These are phyloP conservation scores for Chlorops oryzae DNA, from an alignment of 1,140 invertebrate genomes.

Conservation along the genomic window DNA sequence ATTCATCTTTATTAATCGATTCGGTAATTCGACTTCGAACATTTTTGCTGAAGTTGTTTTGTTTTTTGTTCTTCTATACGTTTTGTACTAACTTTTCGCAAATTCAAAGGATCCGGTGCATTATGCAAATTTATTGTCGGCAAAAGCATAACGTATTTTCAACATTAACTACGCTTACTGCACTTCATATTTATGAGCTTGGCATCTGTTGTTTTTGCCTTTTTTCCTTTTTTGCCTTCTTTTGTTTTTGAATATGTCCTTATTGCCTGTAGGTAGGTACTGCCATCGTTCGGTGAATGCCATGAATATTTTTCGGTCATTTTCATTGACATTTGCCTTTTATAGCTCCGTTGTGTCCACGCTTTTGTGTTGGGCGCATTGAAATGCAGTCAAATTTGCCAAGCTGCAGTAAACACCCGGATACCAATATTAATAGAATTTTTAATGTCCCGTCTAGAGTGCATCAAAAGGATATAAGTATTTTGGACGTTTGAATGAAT, in stretches of 20 bases:
- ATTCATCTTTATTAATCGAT: not conserved
- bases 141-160: not conserved
- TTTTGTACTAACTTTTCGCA: too few relatives aligned
- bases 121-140: conserved; percentile 46
- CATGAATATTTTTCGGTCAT: not conserved
- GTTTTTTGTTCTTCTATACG: not conserved
- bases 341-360: conserved; percentile 31
- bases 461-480: too few relatives aligned
- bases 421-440: too few relatives aligned
- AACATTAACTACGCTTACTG: not conserved
- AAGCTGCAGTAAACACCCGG: not conserved
- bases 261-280: conserved; percentile 19
- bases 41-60: not conserved
- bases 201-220: not conserved
- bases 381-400: conserved; percentile 28
- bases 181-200: not conserved
- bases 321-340: conserved; percentile 37
- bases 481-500: too few relatives aligned
- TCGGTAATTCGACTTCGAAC: not conserved
- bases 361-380: conserved; percentile 30
- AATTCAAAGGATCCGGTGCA: conserved; percentile 15
- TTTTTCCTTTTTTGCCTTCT: not conserved
- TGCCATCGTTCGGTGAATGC: conserved; percentile 25
- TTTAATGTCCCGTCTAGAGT: too few relatives aligned
- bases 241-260: conserved; percentile 12